Evolutionary conservation across 1,140 invertebrate species (phyloP).

Genomic region (Bombus pascuorum): DNA sequence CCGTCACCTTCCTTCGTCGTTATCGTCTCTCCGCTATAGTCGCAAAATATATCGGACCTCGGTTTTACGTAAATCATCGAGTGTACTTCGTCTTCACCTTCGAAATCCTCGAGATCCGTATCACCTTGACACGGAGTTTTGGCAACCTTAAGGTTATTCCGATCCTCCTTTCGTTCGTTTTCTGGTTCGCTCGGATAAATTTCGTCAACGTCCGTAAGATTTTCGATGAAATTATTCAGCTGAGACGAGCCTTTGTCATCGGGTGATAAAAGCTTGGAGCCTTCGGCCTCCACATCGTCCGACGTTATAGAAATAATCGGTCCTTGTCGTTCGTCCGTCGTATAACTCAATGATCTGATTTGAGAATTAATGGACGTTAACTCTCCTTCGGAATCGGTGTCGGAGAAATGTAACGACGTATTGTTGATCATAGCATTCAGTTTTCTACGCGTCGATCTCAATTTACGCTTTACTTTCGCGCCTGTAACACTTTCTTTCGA

Average conservation of each 20-base stretch:
- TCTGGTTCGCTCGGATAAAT: slow-evolving; percentile 77
- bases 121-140: slow-evolving; percentile 70
- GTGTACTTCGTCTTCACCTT: slow-evolving; percentile 72
- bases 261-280: slow-evolving; percentile 54
- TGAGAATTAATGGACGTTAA: slow-evolving; percentile 63
- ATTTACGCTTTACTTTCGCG: slow-evolving; percentile 76
- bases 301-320: slow-evolving; percentile 76
- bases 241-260: slow-evolving; percentile 54
- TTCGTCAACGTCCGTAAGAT: slow-evolving; percentile 79
- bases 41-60: slow-evolving; percentile 72
- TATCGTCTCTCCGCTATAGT: slow-evolving; percentile 77
- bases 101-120: slow-evolving; percentile 78
- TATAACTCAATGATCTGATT: slow-evolving; percentile 40
- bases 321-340: slow-evolving; percentile 19
- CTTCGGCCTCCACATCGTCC: slow-evolving; percentile 58
- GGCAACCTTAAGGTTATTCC: slow-evolving; percentile 44
- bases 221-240: slow-evolving; percentile 72
- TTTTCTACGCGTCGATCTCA: slow-evolving; percentile 73
- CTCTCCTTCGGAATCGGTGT: slow-evolving; percentile 81
- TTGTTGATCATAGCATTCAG: slow-evolving; percentile 79
- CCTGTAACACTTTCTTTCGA: slow-evolving; percentile 35
- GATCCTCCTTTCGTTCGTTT: slow-evolving; percentile 40
- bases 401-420: slow-evolving; percentile 79
- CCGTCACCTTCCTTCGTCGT: slow-evolving; percentile 81
- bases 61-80: slow-evolving; percentile 67